A percentile compares a stretch with the other conserved stretches of the same genome.
Evolutionary conservation across 2,888 invertebrate genomes (phyloP).

Genomic region (Athalia cordata): DNA sequence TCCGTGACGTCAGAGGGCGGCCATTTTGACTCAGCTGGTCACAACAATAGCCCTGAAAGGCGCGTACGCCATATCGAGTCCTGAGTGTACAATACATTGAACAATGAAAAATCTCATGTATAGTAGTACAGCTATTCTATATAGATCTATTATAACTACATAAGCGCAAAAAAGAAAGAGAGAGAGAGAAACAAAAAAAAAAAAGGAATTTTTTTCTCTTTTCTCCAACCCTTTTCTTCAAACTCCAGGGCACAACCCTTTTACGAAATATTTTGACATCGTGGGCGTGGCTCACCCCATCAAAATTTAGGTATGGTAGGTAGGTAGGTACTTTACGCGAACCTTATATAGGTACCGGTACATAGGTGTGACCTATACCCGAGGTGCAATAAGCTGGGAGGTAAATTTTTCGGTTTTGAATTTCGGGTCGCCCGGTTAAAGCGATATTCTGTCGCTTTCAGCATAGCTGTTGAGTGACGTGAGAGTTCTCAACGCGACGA

Average conservation of each 20-base stretch:
- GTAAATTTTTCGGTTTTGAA: conserved; percentile 49
- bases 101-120: conserved; percentile 56
- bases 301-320: conserved; percentile 22
- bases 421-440: conserved; percentile 41
- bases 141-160: conserved; percentile 13
- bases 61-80: conserved; percentile 67
- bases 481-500: neutral
- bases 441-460: conserved; percentile 45
- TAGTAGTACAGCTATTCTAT: conserved; percentile 9
- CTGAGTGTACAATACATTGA: conserved; percentile 54
- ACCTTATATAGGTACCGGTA: neutral
- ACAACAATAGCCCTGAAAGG: conserved; percentile 66
- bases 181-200: no score
- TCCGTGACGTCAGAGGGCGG: conserved; percentile 60
- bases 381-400: neutral
- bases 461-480: conserved; percentile 24
- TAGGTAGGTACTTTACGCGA: conserved; percentile 34
- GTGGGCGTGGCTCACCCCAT: conserved; percentile 61
- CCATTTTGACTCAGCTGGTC: conserved; percentile 73
- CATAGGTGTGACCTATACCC: neutral
- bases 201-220: neutral
- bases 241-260: conserved; percentile 44
- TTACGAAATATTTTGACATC: conserved; percentile 71
- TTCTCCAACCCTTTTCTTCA: conserved; percentile 14
- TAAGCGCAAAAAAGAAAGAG: neutral